Percentiles rank a stretch among this genome's conserved stretches.
These are phyloP conservation scores for Pteropus rufus DNA, from an alignment of 2,797 vertebrate genomes.

Conservation along the genomic window DNA sequence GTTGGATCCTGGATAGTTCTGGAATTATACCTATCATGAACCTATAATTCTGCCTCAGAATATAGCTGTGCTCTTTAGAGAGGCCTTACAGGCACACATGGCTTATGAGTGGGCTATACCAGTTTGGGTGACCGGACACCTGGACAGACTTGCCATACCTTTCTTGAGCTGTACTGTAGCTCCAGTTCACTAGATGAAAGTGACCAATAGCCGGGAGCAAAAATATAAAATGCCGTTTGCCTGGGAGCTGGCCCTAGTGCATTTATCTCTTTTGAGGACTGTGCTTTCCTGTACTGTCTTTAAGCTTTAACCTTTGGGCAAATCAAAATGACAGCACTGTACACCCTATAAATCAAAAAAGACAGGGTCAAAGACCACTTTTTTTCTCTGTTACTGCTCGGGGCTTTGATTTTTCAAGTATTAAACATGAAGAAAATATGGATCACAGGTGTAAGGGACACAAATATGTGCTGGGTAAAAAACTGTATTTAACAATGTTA, in stretches of 20 bases:
- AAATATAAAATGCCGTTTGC: constrained; percentile 25
- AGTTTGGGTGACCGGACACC: neutral
- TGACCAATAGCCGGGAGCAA: neutral
- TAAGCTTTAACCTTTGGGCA: constrained; percentile 59
- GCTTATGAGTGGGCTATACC: neutral
- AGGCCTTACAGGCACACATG: neutral
- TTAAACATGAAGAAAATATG: constrained; percentile 64
- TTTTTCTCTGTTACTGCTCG: constrained; percentile 40
- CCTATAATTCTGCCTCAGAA: neutral
- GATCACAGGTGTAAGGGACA: constrained; percentile 35
- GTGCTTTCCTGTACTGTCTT: neutral
- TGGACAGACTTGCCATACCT: neutral
- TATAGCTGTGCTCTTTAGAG: neutral
- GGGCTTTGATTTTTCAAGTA: constrained; percentile 73
- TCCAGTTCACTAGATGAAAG: neutral
- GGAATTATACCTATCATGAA: neutral
- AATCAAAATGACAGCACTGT: constrained; percentile 67
- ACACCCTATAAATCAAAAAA: constrained; percentile 74
- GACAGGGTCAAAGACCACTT: constrained; percentile 66
- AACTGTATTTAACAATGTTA: constrained; percentile 42
- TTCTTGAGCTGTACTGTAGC: neutral
- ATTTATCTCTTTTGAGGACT: constrained; percentile 29
- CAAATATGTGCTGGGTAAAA: neutral
- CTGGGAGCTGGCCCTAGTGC: neutral
- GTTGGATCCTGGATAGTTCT: neutral